These are phyloP conservation scores for Parochlus steinenii DNA, from an alignment of 2,888 invertebrate genomes.

Conservation along the genomic window DNA sequence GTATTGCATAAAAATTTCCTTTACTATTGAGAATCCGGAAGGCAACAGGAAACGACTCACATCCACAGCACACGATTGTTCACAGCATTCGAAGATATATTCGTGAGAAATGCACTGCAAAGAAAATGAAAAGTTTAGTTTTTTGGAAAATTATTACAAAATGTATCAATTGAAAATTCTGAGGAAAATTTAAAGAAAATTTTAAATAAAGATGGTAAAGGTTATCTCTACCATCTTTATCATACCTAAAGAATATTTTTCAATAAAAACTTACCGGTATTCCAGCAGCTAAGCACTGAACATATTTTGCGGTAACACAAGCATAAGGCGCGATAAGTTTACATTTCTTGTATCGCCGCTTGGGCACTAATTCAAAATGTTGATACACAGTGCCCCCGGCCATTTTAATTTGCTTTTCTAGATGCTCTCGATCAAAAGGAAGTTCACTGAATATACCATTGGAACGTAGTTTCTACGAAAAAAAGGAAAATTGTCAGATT, in stretches of 20 bases:
- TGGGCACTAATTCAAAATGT: constrained; percentile 39
- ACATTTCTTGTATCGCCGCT: constrained; percentile 35
- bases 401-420: constrained; percentile 40
- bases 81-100: constrained; percentile 52
- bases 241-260: not conserved
- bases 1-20: constrained; percentile 30
- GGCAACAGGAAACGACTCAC: constrained; percentile 38
- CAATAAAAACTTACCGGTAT: constrained; percentile 27
- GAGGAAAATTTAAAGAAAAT: no score
- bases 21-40: constrained; percentile 41
- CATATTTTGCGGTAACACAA: constrained; percentile 55
- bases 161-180: no score
- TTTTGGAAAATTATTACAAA: no score
- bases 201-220: no score
- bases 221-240: not conserved
- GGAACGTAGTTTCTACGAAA: constrained; percentile 31
- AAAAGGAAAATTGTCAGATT: constrained; percentile 1
- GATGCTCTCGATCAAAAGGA: constrained; percentile 37
- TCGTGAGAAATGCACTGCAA: constrained; percentile 41
- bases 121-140: not conserved
- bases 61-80: constrained; percentile 27
- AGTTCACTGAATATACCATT: constrained; percentile 34
- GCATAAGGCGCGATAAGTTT: constrained; percentile 50
- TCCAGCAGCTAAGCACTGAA: constrained; percentile 51
- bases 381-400: constrained; percentile 47